Conservation (phyloP, 2,113 vertebrate species). For the Chloropsis cyanopogon region DNA sequence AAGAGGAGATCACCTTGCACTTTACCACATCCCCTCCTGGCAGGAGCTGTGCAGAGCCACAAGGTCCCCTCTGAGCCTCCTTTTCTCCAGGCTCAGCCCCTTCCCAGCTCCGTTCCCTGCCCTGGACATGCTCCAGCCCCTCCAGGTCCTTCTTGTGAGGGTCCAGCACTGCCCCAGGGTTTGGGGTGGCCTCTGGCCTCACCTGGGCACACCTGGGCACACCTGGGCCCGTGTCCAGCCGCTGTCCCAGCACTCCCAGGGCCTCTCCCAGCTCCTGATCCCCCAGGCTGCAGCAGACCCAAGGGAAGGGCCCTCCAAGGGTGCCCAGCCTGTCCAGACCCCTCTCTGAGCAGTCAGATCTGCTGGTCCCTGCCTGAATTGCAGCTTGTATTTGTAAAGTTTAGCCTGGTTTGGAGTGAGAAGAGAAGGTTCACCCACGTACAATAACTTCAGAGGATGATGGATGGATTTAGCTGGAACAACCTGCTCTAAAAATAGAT, state of each 20-base stretch:
- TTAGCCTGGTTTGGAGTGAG: not conserved
- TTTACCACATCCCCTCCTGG: not conserved
- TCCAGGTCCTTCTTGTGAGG: not conserved
- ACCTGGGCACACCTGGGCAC: not conserved
- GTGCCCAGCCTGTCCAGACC: not conserved
- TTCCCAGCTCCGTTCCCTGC: not conserved
- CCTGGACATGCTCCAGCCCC: not conserved
- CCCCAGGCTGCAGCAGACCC: not conserved
- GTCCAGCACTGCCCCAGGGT: not conserved
- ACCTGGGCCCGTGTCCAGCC: not conserved
- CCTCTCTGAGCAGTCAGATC: not conserved
- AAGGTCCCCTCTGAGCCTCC: not conserved
- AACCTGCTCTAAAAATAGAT: not conserved
- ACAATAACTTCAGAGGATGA: not conserved
- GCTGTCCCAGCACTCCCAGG: not conserved
- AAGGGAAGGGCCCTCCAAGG: not conserved
- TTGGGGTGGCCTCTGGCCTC: too few relatives aligned
- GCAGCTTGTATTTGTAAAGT: not conserved
- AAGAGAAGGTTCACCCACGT: not conserved
- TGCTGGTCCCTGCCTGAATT: not conserved
- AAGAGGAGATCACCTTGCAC: not conserved
- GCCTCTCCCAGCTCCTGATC: not conserved
- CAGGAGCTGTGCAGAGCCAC: not conserved
- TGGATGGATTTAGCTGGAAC: conserved; percentile 9
- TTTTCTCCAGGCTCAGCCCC: not conserved